phyloP scores from a whole-genome alignment of 2,113 vertebrate species.

The Nestor notabilis region DNA sequence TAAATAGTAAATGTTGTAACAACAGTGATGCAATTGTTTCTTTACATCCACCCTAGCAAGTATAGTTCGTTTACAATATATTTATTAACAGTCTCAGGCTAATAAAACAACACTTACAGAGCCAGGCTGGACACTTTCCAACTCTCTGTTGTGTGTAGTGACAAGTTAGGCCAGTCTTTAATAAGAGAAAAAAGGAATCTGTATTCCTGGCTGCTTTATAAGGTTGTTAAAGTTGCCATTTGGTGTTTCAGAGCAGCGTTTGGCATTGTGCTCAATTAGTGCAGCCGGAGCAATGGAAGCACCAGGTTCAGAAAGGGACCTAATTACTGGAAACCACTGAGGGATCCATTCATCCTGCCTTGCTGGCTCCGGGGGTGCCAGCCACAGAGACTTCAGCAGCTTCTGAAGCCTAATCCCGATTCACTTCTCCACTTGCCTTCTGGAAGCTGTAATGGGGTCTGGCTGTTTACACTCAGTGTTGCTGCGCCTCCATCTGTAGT shows the following conservation, averaged over 20 bases:
- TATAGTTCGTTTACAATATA: slow-evolving; percentile 47
- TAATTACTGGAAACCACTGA: slow-evolving; percentile 61
- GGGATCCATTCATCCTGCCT: slow-evolving; percentile 58
- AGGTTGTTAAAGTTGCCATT: slow-evolving; percentile 66
- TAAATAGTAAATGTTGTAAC: slow-evolving; percentile 36
- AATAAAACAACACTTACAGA: slow-evolving; percentile 61
- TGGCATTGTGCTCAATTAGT: slow-evolving; percentile 68
- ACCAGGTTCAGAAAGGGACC: slow-evolving; percentile 50
- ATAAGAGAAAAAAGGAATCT: slow-evolving; percentile 38
- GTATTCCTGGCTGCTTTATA: slow-evolving; percentile 59
- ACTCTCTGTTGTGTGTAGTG: slow-evolving; percentile 20
- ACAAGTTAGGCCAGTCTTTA: slow-evolving; percentile 39
- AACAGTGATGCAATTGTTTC: slow-evolving; percentile 46
- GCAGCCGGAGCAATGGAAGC: neutral
- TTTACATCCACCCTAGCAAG: slow-evolving; percentile 35
- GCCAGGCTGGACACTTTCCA: slow-evolving; percentile 54
- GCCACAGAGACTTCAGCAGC: slow-evolving; percentile 53
- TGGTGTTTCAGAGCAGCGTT: slow-evolving; percentile 54
- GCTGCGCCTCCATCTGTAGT: neutral
- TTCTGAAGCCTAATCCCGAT: slow-evolving; percentile 52
- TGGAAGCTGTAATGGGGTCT: neutral
- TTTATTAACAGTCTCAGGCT: slow-evolving; percentile 62
- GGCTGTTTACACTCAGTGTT: neutral
- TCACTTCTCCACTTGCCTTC: slow-evolving; percentile 14
- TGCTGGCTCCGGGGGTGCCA: slow-evolving; percentile 64